These are phyloP conservation scores for Orientallactaga bullata DNA, from an alignment of 2,113 vertebrate species.

Conservation along the genomic window DNA sequence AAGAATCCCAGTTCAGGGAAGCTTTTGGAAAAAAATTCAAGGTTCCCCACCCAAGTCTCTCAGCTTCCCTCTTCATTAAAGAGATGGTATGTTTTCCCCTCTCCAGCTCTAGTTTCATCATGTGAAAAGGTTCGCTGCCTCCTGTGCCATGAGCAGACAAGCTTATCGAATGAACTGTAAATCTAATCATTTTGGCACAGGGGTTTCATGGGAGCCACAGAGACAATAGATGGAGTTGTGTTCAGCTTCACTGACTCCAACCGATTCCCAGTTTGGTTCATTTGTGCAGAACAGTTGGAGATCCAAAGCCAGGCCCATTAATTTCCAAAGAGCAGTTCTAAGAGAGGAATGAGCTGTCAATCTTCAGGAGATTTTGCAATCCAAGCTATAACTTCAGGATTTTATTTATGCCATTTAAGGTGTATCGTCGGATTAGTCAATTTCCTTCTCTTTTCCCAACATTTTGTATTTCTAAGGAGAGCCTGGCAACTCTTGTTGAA, in stretches of 20 bases:
- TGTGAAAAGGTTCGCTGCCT: conserved; percentile 80
- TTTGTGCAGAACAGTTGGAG: conserved; percentile 82
- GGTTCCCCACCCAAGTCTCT: not conserved
- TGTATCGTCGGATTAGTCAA: conserved; percentile 59
- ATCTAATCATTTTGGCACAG: conserved; percentile 91
- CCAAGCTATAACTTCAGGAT: conserved; percentile 54
- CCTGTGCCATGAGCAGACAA: conserved; percentile 81
- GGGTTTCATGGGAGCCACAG: conserved; percentile 81
- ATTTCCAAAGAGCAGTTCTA: conserved; percentile 71
- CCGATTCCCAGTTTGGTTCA: conserved; percentile 81
- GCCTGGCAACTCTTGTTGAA: conserved; percentile 55
- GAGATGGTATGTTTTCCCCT: conserved; percentile 8
- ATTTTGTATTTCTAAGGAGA: conserved; percentile 64
- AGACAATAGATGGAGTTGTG: conserved; percentile 84
- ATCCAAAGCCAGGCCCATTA: conserved; percentile 73
- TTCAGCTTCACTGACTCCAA: conserved; percentile 81
- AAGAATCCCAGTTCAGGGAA: not conserved
- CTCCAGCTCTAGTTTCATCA: conserved; percentile 77
- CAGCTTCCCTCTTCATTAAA: conserved; percentile 51
- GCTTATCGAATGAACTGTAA: conserved; percentile 88
- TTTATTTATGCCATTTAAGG: conserved; percentile 66
- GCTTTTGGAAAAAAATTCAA: conserved; percentile 24
- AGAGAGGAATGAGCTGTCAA: conserved; percentile 58
- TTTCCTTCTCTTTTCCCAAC: conserved; percentile 66
- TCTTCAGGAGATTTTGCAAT: conserved; percentile 67